These are phyloP conservation scores for Amphiduros pacificus DNA, from an alignment of 2,888 invertebrate genomes.

Conservation along the genomic window DNA sequence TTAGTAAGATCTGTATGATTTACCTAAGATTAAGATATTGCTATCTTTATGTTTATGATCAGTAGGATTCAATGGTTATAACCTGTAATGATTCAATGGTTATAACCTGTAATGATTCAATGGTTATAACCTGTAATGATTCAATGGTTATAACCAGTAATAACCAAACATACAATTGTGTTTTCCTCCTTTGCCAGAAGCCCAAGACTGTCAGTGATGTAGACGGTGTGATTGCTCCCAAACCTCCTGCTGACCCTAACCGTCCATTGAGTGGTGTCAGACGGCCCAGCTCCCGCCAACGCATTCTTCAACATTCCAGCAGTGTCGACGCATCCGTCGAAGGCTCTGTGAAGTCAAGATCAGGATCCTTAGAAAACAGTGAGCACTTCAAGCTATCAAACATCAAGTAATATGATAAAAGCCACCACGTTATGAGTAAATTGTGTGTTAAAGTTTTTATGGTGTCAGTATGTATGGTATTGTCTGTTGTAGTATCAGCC, in stretches of 20 bases:
- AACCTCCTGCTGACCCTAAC: slow-evolving; percentile 50
- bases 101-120: no score
- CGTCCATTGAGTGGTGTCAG: slow-evolving; percentile 30
- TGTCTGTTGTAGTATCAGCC: not conserved
- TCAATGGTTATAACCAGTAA: no score
- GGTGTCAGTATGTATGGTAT: not conserved
- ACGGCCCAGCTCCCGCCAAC: slow-evolving; percentile 34
- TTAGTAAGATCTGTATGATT: no score
- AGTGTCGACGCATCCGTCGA: slow-evolving; percentile 39
- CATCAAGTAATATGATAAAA: no score
- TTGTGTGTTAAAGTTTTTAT: no score
- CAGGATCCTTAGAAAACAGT: slow-evolving; percentile 22
- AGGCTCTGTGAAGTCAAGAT: not conserved
- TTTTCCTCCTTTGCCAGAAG: slow-evolving; percentile 9
- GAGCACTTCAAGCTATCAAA: not conserved
- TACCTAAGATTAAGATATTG: no score
- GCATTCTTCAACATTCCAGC: slow-evolving; percentile 29
- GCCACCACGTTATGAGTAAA: no score
- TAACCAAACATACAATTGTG: no score
- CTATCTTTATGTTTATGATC: no score
- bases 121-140: no score
- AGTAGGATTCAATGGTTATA: no score
- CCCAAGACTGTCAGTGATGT: slow-evolving; percentile 32
- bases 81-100: no score
- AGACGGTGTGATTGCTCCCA: slow-evolving; percentile 45